These are phyloP conservation scores for Cloeon dipterum DNA, from an alignment of 2,888 invertebrate species.

Conservation along the genomic window DNA sequence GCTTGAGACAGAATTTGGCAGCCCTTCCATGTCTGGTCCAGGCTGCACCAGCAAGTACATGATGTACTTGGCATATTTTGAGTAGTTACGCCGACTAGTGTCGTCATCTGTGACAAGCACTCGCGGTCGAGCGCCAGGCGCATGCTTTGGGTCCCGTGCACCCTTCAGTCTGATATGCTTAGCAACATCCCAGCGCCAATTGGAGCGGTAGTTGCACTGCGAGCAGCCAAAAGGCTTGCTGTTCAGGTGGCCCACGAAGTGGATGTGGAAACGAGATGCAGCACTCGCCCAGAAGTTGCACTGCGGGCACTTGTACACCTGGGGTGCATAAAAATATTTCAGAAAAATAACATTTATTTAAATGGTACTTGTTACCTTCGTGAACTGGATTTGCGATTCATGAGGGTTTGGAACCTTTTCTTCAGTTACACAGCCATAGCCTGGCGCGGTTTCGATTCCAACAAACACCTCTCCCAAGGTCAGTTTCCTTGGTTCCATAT, in stretches of 20 bases:
- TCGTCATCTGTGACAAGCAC: constrained; percentile 74
- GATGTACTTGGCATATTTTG: constrained; percentile 78
- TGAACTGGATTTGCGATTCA: not conserved
- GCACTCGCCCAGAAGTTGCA: constrained; percentile 85
- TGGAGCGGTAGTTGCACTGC: constrained; percentile 76
- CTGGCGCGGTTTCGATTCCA: constrained; percentile 25
- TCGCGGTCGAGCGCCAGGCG: constrained; percentile 30
- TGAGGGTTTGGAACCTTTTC: not conserved
- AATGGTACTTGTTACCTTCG: not conserved
- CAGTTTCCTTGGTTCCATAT: constrained; percentile 19
- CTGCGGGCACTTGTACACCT: constrained; percentile 80
- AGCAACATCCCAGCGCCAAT: constrained; percentile 93
- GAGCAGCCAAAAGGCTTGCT: constrained; percentile 91
- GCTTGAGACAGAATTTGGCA: constrained; percentile 12
- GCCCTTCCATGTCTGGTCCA: constrained; percentile 10
- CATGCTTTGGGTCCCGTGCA: constrained; percentile 57
- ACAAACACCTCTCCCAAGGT: constrained; percentile 16
- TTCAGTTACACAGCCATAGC: constrained; percentile 19
- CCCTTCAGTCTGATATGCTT: constrained; percentile 85
- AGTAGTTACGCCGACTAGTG: constrained; percentile 72
- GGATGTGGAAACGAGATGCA: constrained; percentile 79
- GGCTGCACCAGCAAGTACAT: too few relatives aligned
- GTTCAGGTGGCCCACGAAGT: constrained; percentile 79
- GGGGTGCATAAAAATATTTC: too few relatives aligned
- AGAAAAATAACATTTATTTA: too few relatives aligned